A percentile compares a stretch with the other conserved stretches of the same genome.
Evolutionary conservation across 2,113 vertebrate genomes (phyloP).

Genomic region (Larimichthys crocea): DNA sequence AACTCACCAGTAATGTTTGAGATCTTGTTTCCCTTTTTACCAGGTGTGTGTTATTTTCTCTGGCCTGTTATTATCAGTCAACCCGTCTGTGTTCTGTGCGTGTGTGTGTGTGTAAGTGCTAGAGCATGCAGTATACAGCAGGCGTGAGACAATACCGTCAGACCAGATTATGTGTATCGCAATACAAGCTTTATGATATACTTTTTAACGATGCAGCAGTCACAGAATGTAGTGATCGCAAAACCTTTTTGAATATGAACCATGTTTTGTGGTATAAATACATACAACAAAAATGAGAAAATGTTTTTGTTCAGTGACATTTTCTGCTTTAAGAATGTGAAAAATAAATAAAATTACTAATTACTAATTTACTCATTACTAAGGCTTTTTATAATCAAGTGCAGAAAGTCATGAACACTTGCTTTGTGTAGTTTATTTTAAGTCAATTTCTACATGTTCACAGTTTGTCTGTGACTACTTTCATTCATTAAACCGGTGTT

Average conservation of each 20-base stretch:
- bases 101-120: background rate
- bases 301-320: background rate
- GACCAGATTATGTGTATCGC: background rate
- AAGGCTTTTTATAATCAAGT: too few relatives aligned
- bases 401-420: too few relatives aligned
- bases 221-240: background rate
- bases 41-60: constrained; percentile 2
- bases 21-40: constrained; percentile 45
- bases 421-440: background rate
- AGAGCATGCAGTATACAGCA: background rate
- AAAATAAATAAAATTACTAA: too few relatives aligned
- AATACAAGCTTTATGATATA: background rate
- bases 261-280: background rate
- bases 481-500: background rate
- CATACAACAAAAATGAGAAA: background rate
- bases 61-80: background rate
- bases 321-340: background rate
- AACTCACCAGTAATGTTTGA: constrained; percentile 25
- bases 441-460: background rate
- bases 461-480: background rate
- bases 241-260: background rate
- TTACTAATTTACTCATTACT: too few relatives aligned
- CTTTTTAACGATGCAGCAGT: background rate
- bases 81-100: background rate
- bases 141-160: background rate